phyloP scores from a whole-genome alignment of 1,140 invertebrate species.

The Lepidurus couesii region DNA sequence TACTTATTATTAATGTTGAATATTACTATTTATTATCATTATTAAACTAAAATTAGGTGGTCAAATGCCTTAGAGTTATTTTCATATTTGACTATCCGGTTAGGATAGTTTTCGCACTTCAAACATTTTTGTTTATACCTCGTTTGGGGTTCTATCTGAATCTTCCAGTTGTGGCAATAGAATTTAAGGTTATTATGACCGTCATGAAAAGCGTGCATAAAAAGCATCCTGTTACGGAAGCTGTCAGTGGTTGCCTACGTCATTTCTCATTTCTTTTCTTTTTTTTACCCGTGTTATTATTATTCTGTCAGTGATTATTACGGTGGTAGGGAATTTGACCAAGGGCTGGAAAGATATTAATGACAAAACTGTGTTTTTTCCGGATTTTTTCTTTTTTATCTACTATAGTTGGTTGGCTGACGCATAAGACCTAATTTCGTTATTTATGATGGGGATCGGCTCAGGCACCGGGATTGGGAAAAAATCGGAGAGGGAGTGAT shows the following conservation, averaged over 20 bases:
- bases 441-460: conserved; percentile 14
- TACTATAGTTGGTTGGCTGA: not conserved
- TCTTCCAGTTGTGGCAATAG: not conserved
- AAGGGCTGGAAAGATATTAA: not conserved
- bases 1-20: no score
- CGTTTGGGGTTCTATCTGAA: no score
- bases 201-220: not conserved
- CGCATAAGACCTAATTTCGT: not conserved
- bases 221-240: not conserved
- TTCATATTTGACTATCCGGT: no score
- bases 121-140: no score
- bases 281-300: not conserved
- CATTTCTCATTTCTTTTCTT: not conserved
- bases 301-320: conserved; percentile 15
- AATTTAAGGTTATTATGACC: not conserved
- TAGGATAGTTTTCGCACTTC: no score
- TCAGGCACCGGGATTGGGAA: not conserved
- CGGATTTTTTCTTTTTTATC: not conserved
- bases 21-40: no score
- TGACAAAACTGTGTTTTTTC: not conserved
- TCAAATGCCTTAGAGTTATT: no score
- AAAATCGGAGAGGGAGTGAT: not conserved
- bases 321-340: not conserved
- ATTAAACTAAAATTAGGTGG: no score
- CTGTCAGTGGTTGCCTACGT: not conserved